A percentile compares a stretch with the other conserved stretches of the same genome.
phyloP scores from a whole-genome alignment of 2,888 invertebrate genomes.

The Thysanoteuthis rhombus region DNA sequence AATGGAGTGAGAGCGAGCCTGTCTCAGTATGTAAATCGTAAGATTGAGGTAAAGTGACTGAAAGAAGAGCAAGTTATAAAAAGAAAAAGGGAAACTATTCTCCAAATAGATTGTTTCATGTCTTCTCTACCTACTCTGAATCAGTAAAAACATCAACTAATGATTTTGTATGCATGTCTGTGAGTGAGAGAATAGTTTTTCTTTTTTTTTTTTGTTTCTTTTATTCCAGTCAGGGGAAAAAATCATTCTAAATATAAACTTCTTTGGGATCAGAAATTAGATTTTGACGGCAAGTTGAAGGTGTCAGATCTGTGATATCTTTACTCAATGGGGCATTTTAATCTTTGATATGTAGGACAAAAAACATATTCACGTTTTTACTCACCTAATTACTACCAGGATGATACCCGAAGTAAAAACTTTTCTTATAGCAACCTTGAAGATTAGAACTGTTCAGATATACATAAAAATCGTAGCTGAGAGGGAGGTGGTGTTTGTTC shows the following conservation, averaged over 20 bases:
- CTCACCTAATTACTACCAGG: background rate
- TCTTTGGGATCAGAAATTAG: background rate
- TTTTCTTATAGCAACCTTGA: too few relatives aligned
- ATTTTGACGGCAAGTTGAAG: background rate
- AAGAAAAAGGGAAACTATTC: too few relatives aligned
- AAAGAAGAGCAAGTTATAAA: too few relatives aligned
- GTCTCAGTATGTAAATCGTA: too few relatives aligned
- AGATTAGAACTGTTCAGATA: too few relatives aligned
- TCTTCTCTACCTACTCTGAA: too few relatives aligned
- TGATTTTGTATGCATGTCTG: background rate
- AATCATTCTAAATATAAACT: background rate
- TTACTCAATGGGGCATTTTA: background rate
- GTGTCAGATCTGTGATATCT: background rate
- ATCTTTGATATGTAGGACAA: background rate
- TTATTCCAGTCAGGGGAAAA: background rate
- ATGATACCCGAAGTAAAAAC: background rate
- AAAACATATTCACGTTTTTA: background rate
- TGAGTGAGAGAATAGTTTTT: background rate
- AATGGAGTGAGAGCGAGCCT: too few relatives aligned
- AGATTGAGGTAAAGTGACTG: too few relatives aligned
- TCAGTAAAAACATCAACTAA: background rate
- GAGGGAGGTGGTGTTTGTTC: too few relatives aligned
- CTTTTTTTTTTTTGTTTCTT: background rate
- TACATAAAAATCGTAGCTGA: too few relatives aligned
- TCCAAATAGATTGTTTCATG: background rate